Percentiles rank a stretch among this genome's conserved stretches.
These are phyloP conservation scores for Mixornis gularis DNA, from an alignment of 2,113 vertebrate genomes.

Conservation along the genomic window DNA sequence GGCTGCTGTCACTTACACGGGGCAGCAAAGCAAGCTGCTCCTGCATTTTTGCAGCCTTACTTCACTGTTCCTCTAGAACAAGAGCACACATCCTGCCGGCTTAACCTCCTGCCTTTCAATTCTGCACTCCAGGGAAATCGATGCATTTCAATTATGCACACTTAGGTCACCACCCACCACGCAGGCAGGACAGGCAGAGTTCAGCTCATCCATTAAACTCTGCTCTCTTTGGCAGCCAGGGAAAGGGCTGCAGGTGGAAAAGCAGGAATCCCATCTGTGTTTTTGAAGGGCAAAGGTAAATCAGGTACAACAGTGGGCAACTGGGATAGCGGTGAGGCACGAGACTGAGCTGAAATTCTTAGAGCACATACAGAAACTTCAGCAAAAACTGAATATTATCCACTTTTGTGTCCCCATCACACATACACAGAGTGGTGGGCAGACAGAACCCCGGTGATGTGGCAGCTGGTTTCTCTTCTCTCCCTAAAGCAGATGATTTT, in stretches of 20 bases:
- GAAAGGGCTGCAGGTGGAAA: neutral
- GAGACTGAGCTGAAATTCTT: neutral
- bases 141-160: neutral
- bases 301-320: neutral
- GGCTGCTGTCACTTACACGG: neutral
- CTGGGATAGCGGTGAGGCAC: rapidly evolving
- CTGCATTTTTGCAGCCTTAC: conserved; percentile 9
- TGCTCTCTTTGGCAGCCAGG: neutral
- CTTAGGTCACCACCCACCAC: neutral
- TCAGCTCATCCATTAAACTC: neutral
- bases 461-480: neutral
- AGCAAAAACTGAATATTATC: neutral
- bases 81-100: neutral
- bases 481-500: neutral
- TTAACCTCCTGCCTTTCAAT: neutral
- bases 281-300: neutral
- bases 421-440: neutral
- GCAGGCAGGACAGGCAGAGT: neutral
- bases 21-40: neutral
- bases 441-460: neutral
- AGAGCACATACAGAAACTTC: neutral
- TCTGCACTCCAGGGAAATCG: neutral
- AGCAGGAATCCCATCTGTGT: neutral
- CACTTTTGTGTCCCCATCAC: neutral
- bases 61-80: neutral